A percentile compares a stretch with the other conserved stretches of the same genome.
Conservation (phyloP, 2,797 vertebrate genomes). For the Psittacula derbiana region DNA sequence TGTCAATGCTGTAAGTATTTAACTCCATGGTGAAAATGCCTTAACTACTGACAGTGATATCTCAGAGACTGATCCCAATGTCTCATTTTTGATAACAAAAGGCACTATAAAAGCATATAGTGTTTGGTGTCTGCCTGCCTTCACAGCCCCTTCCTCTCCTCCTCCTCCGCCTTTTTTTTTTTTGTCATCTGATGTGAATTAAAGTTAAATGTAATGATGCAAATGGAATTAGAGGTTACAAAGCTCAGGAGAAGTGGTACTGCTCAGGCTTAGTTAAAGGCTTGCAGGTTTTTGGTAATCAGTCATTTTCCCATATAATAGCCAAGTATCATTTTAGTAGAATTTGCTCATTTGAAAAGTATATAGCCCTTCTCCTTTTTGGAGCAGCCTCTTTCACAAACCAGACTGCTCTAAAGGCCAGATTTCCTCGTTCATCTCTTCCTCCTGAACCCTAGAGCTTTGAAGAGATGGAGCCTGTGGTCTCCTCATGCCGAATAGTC, state of each 20-base stretch:
- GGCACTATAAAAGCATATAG: neutral
- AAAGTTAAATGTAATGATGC: neutral
- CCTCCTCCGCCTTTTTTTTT: fast-evolving
- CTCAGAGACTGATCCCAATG: neutral
- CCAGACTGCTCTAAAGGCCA: neutral
- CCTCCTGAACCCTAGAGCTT: neutral
- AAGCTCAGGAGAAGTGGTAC: neutral
- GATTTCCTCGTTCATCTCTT: neutral
- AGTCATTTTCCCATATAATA: neutral
- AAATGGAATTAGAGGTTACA: neutral
- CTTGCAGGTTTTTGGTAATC: neutral
- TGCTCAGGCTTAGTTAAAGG: neutral
- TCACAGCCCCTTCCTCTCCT: neutral
- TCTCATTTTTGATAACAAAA: neutral
- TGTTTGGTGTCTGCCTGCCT: neutral
- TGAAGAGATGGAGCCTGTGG: neutral
- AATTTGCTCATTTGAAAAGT: neutral
- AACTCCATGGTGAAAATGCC: neutral
- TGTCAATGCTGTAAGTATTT: constrained; percentile 18
- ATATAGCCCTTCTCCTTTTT: neutral
- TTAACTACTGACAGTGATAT: neutral
- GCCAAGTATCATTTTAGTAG: neutral
- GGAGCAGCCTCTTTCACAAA: neutral
- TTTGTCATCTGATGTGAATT: neutral
- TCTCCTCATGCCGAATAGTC: neutral